These are phyloP conservation scores for Actenoides lindsayi DNA, from an alignment of 2,113 vertebrate genomes.

Conservation along the genomic window DNA sequence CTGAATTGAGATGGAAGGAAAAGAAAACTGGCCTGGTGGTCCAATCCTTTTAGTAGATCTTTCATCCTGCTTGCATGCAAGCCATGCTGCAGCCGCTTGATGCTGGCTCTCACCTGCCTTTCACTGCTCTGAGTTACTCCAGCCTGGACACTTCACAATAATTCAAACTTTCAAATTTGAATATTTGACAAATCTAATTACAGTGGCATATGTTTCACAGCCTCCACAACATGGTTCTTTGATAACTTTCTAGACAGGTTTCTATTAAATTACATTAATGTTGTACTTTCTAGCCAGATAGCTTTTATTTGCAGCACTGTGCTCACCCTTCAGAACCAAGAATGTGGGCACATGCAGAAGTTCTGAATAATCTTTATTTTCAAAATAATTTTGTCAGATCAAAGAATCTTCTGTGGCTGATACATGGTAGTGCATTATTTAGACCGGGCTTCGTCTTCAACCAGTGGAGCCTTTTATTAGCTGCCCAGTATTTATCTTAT, in stretches of 20 bases:
- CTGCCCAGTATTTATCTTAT: neutral
- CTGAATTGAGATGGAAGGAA: neutral
- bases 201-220: neutral
- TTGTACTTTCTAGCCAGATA: neutral
- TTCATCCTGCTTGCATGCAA: neutral
- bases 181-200: neutral
- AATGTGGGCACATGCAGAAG: neutral
- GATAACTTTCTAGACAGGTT: neutral
- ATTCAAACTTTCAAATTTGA: neutral
- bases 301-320: neutral
- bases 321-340: neutral
- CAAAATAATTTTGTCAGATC: neutral
- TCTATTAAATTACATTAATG: neutral
- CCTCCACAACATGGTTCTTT: neutral
- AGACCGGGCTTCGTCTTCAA: neutral
- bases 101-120: neutral
- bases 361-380: neutral
- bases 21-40: neutral
- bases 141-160: neutral
- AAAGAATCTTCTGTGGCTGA: neutral
- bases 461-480: neutral
- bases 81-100: neutral
- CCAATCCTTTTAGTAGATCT: neutral
- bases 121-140: neutral
- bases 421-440: neutral